Evolutionary conservation across 2,888 invertebrate genomes (phyloP).

Genomic region (Entomobrya proxima): DNA sequence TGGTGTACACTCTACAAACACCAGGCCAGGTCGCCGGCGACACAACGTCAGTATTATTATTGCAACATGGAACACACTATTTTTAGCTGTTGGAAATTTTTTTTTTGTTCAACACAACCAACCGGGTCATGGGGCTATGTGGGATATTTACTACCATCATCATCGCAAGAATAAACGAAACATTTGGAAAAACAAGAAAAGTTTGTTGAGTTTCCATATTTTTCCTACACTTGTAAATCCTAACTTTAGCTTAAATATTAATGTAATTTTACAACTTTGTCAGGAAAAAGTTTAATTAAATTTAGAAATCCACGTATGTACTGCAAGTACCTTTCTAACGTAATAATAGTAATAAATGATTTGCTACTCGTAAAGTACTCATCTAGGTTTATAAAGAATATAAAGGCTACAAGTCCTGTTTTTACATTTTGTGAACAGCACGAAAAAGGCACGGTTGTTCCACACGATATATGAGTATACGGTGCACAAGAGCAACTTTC

Average conservation of each 20-base stretch:
- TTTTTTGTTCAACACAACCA: background rate
- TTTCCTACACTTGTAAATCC: slow-evolving; percentile 1
- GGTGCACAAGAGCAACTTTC: background rate
- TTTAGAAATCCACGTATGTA: background rate
- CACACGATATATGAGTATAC: background rate
- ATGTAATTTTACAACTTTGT: slow-evolving; percentile 29
- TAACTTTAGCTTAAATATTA: background rate
- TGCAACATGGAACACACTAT: background rate
- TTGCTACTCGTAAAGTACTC: background rate
- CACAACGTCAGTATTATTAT: background rate
- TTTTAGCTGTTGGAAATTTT: background rate
- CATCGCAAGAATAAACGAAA: background rate
- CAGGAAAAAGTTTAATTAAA: slow-evolving; percentile 15
- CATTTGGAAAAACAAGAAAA: background rate
- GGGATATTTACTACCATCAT: background rate
- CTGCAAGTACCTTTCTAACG: background rate
- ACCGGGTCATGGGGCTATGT: background rate
- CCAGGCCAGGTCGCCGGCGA: background rate
- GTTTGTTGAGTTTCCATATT: background rate
- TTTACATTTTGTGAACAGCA: too few species aligned
- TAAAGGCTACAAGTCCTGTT: too few species aligned
- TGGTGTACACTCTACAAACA: background rate
- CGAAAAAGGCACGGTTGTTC: background rate
- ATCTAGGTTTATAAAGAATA: too few species aligned
- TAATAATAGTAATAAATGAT: slow-evolving; percentile 19